Evolutionary conservation across 2,888 invertebrate species (phyloP).

Genomic region (Caenorhabditis angaria): DNA sequence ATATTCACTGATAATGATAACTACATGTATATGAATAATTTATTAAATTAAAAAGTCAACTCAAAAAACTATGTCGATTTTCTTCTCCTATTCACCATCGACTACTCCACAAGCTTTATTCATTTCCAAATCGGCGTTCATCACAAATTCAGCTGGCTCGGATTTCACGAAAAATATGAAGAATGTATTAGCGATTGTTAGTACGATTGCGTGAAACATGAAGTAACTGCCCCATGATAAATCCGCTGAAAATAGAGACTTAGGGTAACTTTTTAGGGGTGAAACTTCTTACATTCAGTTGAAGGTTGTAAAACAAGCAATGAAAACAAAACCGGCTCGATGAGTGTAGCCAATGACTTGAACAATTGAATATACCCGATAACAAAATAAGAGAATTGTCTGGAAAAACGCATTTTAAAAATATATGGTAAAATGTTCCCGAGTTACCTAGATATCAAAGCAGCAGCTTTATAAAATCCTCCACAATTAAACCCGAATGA

Average conservation of each 20-base stretch:
- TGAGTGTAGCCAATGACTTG: slow-evolving; percentile 49
- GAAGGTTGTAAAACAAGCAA: slow-evolving; percentile 32
- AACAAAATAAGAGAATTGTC: slow-evolving; percentile 49
- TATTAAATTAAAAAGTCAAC: slow-evolving; percentile 30
- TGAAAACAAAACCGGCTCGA: slow-evolving; percentile 47
- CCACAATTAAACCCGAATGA: slow-evolving; percentile 51
- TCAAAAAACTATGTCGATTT: background rate
- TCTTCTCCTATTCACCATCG: slow-evolving; percentile 1
- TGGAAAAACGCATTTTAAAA: slow-evolving; percentile 9
- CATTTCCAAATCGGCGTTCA: slow-evolving; percentile 34
- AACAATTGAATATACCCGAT: slow-evolving; percentile 53
- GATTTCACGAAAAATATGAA: slow-evolving; percentile 31
- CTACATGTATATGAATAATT: slow-evolving; percentile 38
- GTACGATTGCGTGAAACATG: slow-evolving; percentile 29
- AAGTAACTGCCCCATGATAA: slow-evolving; percentile 39
- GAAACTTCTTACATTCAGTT: slow-evolving; percentile 12
- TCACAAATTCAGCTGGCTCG: slow-evolving; percentile 39
- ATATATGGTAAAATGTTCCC: background rate
- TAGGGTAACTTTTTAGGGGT: background rate
- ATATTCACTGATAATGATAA: slow-evolving; percentile 1
- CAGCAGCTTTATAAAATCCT: slow-evolving; percentile 51
- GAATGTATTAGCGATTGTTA: slow-evolving; percentile 35
- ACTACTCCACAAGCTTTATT: slow-evolving; percentile 17
- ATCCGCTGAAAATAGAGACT: slow-evolving; percentile 21
- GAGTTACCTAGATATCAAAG: slow-evolving; percentile 53